phyloP scores from a whole-genome alignment of 2,888 invertebrate species.

The Hyles lineata region DNA sequence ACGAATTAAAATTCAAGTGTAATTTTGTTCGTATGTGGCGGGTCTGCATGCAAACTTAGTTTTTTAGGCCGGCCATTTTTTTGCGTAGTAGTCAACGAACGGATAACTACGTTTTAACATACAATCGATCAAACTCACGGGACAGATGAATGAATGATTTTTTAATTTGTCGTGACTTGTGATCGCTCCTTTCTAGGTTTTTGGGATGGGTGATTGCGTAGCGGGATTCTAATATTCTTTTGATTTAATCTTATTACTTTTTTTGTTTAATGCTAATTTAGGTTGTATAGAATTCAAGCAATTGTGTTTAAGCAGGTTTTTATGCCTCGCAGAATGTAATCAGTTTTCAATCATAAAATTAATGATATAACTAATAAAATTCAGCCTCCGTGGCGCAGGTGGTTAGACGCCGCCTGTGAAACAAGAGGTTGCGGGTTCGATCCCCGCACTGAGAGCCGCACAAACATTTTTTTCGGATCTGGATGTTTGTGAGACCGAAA shows the following conservation, averaged over 20 bases:
- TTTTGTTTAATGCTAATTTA: no score
- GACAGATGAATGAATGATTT: conserved; percentile 39
- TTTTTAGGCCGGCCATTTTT: conserved; percentile 38
- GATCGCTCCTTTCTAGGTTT: not conserved
- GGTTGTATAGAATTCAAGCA: no score
- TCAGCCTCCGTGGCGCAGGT: no score
- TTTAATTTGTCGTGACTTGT: conserved; percentile 43
- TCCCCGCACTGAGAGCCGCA: no score
- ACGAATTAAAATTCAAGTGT: conserved; percentile 39
- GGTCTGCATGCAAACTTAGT: conserved; percentile 35
- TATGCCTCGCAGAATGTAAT: no score
- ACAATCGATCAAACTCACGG: conserved; percentile 40
- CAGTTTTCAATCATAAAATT: no score
- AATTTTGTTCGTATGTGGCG: conserved; percentile 34
- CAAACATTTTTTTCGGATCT: no score
- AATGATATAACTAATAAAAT: no score
- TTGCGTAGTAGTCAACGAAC: conserved; percentile 32
- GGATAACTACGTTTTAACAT: conserved; percentile 31
- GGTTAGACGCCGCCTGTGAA: no score
- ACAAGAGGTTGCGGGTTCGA: no score
- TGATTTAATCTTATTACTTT: not conserved
- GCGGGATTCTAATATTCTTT: not conserved
- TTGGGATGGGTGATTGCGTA: not conserved
- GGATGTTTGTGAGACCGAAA: no score
- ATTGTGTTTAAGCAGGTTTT: no score